These are phyloP conservation scores for Megaceryle alcyon DNA, from an alignment of 2,797 vertebrate genomes.

Conservation along the genomic window DNA sequence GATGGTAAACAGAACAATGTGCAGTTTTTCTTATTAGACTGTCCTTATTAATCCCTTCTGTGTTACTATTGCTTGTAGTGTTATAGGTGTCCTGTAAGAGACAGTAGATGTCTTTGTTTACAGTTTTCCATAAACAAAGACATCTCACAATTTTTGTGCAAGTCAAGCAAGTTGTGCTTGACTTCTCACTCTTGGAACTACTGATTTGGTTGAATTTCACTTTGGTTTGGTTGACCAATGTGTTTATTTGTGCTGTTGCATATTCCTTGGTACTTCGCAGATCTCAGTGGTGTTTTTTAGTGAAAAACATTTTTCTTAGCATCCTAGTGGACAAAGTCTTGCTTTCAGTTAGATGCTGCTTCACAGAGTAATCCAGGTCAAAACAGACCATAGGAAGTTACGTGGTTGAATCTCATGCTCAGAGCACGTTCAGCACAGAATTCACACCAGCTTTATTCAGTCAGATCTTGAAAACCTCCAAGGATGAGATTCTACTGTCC, in stretches of 20 bases:
- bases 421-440: not conserved
- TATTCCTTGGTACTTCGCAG: not conserved
- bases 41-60: not conserved
- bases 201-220: not conserved
- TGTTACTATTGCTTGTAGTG: not conserved
- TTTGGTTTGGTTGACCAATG: not conserved
- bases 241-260: not conserved
- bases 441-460: not conserved
- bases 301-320: not conserved
- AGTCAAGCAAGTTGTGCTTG: not conserved
- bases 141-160: not conserved
- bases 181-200: not conserved
- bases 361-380: not conserved
- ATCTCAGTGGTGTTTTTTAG: not conserved
- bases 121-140: not conserved
- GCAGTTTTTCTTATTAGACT: conserved; percentile 3
- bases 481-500: not conserved
- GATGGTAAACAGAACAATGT: not conserved
- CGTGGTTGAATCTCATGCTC: not conserved
- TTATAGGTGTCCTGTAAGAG: not conserved
- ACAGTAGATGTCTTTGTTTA: not conserved
- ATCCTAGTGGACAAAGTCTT: not conserved
- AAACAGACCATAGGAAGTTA: not conserved
- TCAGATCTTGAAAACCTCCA: not conserved
- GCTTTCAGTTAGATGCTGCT: not conserved